Evolutionary conservation across 2,113 vertebrate species (phyloP), one percentile per base, ranked within the genome.

Genomic region (Pardalotus punctatus): DNA sequence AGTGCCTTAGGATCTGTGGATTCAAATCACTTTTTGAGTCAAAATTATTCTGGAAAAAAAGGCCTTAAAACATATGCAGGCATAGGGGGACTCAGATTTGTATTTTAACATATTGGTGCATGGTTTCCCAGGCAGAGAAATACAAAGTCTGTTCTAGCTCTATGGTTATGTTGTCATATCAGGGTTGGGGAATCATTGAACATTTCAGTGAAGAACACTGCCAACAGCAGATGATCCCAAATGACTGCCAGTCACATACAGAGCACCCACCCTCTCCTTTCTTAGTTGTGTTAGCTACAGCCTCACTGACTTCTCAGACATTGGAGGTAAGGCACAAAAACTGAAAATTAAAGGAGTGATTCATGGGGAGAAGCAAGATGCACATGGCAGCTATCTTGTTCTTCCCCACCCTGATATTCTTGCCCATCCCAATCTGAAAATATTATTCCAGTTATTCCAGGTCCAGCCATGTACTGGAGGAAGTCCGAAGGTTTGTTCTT

Each of bases 401-500:
- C 80, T 84, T 94, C 83, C 42, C 72, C 77, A 88, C 88, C 82
- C 86, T 74, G 60, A 82, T 84, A 83, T 43, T 92, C 53, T 60
- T 65, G 72, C 93, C 83, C 51, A 66, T 93, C 64, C 88, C 58
- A 58, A 70, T 78, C 47, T 13, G 21, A 86, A 93, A 92, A 74
- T 80, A 84, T 79, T 66, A 42, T 93, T 96, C 92, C 88, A 94
- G 82, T 90, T 97, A 67, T 96, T 83, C 94, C 76, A 78, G 86
- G 67, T 86, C 24, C 24, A 81, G 31, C 38, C 24, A 74, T 81
- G 74, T 71, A n/a, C 12, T 78, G 56, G 45, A 88, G 60, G 83
- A 91, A 77, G 48, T 88, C 60, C 0, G 1, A 90, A 92, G 67
- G 88, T 1, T 31, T 1, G 3, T 42, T 93, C 51, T 77, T 90